A percentile compares a stretch with the other conserved stretches of the same genome.
Conservation (phyloP, 2,113 vertebrate species). For the Azemiops feae region DNA sequence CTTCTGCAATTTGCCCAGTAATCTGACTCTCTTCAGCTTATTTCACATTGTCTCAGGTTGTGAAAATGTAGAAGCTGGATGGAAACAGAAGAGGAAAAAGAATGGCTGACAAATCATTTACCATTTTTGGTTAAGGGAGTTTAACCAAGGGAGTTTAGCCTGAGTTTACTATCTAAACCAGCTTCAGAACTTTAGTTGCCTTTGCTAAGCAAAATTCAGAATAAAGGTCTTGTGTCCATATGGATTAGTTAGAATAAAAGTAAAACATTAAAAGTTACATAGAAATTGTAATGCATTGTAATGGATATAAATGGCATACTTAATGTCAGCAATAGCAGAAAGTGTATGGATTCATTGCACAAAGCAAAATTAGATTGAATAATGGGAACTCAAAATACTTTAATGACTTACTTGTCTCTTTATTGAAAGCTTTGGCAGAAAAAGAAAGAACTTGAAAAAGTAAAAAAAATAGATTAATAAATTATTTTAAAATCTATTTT, state of each 20-base stretch:
- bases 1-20: background rate
- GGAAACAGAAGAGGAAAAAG: background rate
- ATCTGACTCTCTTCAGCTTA: background rate
- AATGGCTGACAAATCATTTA: slow-evolving; percentile 31
- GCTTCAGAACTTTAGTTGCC: slow-evolving; percentile 39
- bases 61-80: background rate
- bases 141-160: background rate
- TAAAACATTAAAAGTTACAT: background rate
- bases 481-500: background rate
- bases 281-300: slow-evolving; percentile 33
- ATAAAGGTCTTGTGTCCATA: background rate
- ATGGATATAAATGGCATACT: slow-evolving; percentile 17
- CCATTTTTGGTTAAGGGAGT: background rate
- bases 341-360: slow-evolving; percentile 1
- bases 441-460: background rate
- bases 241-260: slow-evolving; percentile 25
- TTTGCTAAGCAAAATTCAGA: slow-evolving; percentile 38
- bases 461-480: background rate
- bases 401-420: background rate
- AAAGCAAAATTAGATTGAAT: background rate
- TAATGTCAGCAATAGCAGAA: slow-evolving; percentile 16
- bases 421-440: background rate
- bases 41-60: slow-evolving; percentile 32
- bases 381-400: background rate
- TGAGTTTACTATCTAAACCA: background rate